Base-by-base conservation (phyloP, 35 echinoderm and acorn worm species). In the Lytechinus pictus region DNA sequence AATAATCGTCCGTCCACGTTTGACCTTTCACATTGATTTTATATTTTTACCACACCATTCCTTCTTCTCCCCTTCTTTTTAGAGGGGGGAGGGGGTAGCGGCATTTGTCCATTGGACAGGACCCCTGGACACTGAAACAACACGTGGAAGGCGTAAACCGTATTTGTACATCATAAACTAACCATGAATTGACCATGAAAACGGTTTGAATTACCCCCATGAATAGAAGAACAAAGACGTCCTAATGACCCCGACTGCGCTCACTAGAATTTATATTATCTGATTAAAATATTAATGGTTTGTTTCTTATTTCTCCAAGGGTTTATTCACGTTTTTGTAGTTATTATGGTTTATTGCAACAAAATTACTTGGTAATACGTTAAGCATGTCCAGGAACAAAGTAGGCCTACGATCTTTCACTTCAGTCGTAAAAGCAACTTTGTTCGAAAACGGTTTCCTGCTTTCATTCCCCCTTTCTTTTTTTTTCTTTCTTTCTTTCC, bases 141-240 rank as follows among this genome's bases (percentile, higher is more conserved):
- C 88, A 52, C 88, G 16, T 57, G 92, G 29, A 93, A 33, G 92
- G 53, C 57, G 27, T 93, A 57, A 93, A 93, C 52, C 53, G 8
- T 93, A 54, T 93, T 93, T 93, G 92, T 57, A 55, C 13, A 93
- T 93, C 92, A 57, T 93, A 93, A 93, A 93, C 6, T 4, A 28
- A 90, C 52, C 88, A 54, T 10, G 87, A 53, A 52, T 12, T 12
- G 88, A 90, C 28, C 88, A 90, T 54, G 88, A 33, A 44, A 54
- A 90, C 29, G 11, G 28, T 90, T 90, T 90, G 52, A 4, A 93
- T 16, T 24, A 54, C 27, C 52, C 24, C 13, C 9, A 27, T 57
- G 11, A 27, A 93, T 10, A 24, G 28, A 93, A 27, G 92, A 93
- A 93, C 92, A 90, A 90, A 90, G 88, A 54, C 9, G 1, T 12